Base-by-base conservation (phyloP, 2,113 vertebrate species). In the Pyrgilauda ruficollis region DNA sequence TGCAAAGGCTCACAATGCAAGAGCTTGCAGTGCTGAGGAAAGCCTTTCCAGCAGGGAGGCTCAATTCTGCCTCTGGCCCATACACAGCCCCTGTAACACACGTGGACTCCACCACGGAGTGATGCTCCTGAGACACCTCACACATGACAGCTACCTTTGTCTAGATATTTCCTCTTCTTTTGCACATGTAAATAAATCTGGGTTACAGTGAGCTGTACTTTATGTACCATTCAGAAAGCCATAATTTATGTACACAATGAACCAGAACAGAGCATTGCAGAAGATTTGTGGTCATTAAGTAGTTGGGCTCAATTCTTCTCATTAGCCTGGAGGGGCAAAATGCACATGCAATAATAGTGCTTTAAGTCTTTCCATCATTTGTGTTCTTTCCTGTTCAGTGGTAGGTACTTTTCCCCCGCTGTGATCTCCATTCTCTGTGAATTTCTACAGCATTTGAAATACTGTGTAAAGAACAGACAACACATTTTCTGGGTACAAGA, bases 381-480 rank as follows among this genome's bases (percentile, higher is more conserved):
- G 15, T 78, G 46, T 14, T 96, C 82, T 90, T 79, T 82, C 31
- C 58, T 58, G 11, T 77, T 95, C 80, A 26, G 10, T 53, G 89
- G 69, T 82, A 91, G 11, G 7, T 69, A 47, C 17, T 80, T 89
- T 72, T 80, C 39, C 89, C 88, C 89, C 93, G 56, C 67, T 79
- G 80, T 5, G 26, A 74, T 81, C 31, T 88, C 67, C 67, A 27
- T 0, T n/a, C 18, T 33, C 43, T 84, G 10, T 52, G 66, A 88
- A 86, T 66, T 92, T 94, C 92, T 96, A 62, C 35, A 85, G 55
- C 77, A 80, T 92, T 91, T 89, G 61, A 62, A 58, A 47, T 46
- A 16, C 21, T 35, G 44, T 62, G 64, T 85, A 86, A 94, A 94
- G 89, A 41, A 63, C 13, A 69, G 76, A 62, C 64, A 95, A 86